These are phyloP conservation scores for Struthidea cinerea DNA, from an alignment of 2,113 vertebrate genomes.

Conservation along the genomic window DNA sequence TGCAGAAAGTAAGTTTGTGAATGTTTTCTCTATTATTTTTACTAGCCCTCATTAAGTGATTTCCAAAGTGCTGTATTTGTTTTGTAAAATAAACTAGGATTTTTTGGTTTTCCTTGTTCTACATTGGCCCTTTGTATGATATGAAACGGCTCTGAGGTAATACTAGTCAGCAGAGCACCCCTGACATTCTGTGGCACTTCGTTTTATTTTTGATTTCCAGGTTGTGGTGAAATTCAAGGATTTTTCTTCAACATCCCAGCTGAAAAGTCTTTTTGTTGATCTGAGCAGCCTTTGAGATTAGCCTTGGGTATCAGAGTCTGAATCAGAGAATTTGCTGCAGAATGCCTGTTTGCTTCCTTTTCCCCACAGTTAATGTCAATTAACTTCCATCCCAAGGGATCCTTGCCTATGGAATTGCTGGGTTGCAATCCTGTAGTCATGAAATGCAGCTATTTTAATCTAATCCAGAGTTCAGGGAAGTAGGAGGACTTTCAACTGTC, in stretches of 20 bases:
- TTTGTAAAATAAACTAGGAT: background rate
- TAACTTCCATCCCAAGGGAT: background rate
- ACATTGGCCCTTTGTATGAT: rapidly evolving
- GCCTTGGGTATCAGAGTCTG: background rate
- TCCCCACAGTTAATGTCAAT: background rate
- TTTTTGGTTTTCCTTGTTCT: background rate
- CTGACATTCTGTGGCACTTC: background rate
- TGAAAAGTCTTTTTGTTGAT: background rate
- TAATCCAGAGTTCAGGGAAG: background rate
- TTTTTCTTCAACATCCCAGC: background rate
- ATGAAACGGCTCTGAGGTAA: background rate
- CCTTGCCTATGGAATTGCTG: background rate
- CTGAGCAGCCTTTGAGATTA: background rate
- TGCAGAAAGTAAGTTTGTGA: background rate
- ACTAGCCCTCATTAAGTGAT: background rate
- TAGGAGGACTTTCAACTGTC: background rate
- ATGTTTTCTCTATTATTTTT: background rate
- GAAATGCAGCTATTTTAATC: background rate
- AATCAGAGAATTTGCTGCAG: background rate
- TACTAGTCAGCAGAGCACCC: background rate
- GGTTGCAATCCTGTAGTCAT: background rate
- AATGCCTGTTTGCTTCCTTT: background rate
- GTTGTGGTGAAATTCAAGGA: background rate
- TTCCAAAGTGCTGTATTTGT: background rate
- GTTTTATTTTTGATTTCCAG: background rate